phyloP scores from a whole-genome alignment of 2,888 invertebrate species.

The Lepidonotus clava region DNA sequence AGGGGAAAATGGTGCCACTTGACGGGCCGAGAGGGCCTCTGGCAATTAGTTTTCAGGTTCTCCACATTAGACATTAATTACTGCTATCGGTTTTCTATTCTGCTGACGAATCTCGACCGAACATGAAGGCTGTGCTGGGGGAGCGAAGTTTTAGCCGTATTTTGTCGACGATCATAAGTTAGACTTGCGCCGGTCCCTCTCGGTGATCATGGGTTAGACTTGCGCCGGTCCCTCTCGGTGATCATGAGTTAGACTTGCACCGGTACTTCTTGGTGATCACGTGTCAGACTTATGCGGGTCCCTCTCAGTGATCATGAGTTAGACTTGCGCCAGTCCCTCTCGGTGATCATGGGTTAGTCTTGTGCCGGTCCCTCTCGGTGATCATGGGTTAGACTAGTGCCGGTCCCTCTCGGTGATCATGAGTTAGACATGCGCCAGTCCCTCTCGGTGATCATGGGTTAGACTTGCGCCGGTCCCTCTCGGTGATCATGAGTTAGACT shows the following conservation, averaged over 20 bases:
- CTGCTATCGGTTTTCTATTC: conserved; percentile 9
- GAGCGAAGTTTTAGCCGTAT: background rate
- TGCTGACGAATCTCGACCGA: conserved; percentile 19
- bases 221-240: background rate
- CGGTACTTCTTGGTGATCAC: background rate
- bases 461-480: no score
- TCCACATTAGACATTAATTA: conserved; percentile 28
- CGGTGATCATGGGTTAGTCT: background rate
- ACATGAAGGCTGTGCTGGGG: background rate
- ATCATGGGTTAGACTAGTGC: no score
- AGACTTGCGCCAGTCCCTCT: background rate
- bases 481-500: no score
- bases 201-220: background rate
- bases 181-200: background rate
- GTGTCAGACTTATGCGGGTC: background rate
- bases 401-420: no score
- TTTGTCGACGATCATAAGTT: background rate
- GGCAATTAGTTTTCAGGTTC: conserved; percentile 27
- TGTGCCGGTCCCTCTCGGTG: background rate
- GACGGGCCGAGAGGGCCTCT: no score
- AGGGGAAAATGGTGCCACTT: no score
- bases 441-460: no score
- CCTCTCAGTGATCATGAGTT: background rate
- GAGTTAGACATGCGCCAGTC: no score
- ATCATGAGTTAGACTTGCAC: background rate